Evolutionary conservation across 2,113 vertebrate species (phyloP).

Genomic region (Anhinga anhinga): DNA sequence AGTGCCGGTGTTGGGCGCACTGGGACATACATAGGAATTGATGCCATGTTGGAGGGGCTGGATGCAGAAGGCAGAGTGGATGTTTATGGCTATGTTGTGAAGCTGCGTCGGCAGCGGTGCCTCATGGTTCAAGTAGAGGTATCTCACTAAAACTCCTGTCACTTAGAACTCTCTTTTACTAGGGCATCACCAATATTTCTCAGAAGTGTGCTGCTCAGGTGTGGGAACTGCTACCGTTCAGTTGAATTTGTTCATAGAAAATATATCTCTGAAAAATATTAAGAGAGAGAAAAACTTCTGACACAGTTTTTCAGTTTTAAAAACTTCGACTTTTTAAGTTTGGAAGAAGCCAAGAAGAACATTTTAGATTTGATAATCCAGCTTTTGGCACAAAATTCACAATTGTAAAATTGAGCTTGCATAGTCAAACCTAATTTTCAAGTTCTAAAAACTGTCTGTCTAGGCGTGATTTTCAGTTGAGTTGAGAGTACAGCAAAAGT

Average conservation of each 20-base stretch:
- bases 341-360: not conserved
- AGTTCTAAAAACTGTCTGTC: not conserved
- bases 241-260: not conserved
- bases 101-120: slow-evolving; percentile 89
- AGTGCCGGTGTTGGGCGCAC: slow-evolving; percentile 96
- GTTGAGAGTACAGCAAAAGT: not conserved
- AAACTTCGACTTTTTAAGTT: not conserved
- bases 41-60: slow-evolving; percentile 94
- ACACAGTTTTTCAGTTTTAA: not conserved
- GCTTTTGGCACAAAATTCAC: not conserved
- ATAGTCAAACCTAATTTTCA: not conserved
- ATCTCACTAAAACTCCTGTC: not conserved
- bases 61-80: slow-evolving; percentile 89
- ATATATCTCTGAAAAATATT: not conserved
- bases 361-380: not conserved
- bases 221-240: not conserved
- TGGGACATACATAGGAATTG: slow-evolving; percentile 92
- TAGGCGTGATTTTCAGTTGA: not conserved
- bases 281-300: not conserved
- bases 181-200: not conserved
- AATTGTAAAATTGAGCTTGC: not conserved
- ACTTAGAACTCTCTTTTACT: not conserved
- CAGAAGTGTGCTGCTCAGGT: not conserved
- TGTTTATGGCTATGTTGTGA: slow-evolving; percentile 90
- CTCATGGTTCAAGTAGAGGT: slow-evolving; percentile 99